Conservation (phyloP, 2,888 invertebrate species). For the Drosophila leonis region DNA sequence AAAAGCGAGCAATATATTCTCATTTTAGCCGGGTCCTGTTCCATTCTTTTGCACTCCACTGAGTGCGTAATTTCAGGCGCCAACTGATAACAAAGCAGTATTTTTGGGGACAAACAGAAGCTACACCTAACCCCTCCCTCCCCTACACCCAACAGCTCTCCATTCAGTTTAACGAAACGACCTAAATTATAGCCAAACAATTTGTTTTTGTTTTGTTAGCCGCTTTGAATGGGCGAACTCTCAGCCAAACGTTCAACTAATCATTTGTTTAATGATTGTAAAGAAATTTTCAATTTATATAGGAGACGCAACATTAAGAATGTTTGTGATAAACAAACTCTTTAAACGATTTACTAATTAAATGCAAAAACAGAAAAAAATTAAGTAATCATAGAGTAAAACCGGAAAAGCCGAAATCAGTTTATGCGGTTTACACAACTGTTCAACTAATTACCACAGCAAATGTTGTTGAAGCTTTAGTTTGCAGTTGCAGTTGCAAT, state of each 20-base stretch:
- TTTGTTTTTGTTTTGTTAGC: constrained; percentile 25
- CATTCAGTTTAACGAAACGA: constrained; percentile 15
- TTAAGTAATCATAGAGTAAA: constrained; percentile 14
- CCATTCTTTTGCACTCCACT: constrained; percentile 60
- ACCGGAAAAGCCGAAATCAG: constrained; percentile 56
- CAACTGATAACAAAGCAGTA: constrained; percentile 43
- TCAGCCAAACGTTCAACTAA: constrained; percentile 47
- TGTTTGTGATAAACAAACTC: constrained; percentile 29
- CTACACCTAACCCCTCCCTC: background rate
- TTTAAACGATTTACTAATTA: constrained; percentile 14
- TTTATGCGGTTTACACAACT: constrained; percentile 64
- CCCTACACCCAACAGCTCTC: background rate
- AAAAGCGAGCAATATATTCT: constrained; percentile 27
- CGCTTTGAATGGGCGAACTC: background rate
- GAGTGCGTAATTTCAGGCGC: constrained; percentile 53
- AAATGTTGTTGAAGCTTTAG: constrained; percentile 34
- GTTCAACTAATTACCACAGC: constrained; percentile 70
- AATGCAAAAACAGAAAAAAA: background rate
- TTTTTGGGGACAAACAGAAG: constrained; percentile 34
- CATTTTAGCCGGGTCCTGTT: constrained; percentile 32
- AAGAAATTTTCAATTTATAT: constrained; percentile 65
- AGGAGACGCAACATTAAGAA: constrained; percentile 6
- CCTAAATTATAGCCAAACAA: constrained; percentile 58
- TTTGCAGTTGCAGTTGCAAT: constrained; percentile 7
- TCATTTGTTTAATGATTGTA: constrained; percentile 69